Evolutionary conservation across 2,888 invertebrate species (phyloP).

Genomic region (Caenorhabditis sp.): DNA sequence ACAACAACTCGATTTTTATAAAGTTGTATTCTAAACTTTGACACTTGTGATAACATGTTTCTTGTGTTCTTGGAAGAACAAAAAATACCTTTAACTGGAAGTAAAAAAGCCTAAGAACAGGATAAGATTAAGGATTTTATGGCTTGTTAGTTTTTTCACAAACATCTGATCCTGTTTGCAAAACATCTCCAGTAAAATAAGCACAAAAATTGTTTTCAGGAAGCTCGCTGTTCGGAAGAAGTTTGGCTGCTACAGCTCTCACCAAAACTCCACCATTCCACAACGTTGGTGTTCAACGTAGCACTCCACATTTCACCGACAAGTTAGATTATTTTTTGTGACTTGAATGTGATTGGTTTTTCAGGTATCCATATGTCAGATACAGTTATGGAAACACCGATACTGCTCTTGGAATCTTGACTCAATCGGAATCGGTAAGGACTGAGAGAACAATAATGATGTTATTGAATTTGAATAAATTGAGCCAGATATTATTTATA

Average conservation of each 20-base stretch:
- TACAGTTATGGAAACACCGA: slow-evolving; percentile 61
- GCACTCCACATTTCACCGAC: slow-evolving; percentile 67
- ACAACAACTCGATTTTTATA: slow-evolving; percentile 8
- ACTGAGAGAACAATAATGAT: too few relatives aligned
- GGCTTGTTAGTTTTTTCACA: too few relatives aligned
- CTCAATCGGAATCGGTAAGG: slow-evolving; percentile 67
- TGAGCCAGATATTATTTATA: too few relatives aligned
- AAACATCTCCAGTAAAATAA: too few relatives aligned
- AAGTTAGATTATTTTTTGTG: slow-evolving; percentile 29
- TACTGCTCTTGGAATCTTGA: slow-evolving; percentile 58
- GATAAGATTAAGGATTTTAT: too few relatives aligned
- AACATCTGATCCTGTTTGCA: too few relatives aligned
- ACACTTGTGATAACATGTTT: too few relatives aligned
- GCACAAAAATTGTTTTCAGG: slow-evolving; percentile 51
- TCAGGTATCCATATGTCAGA: slow-evolving; percentile 65
- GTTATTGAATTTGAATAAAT: too few relatives aligned
- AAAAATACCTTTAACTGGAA: too few relatives aligned
- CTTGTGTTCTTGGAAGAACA: too few relatives aligned
- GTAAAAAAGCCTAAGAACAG: too few relatives aligned
- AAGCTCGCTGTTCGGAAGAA: slow-evolving; percentile 65
- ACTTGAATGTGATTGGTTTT: background rate
- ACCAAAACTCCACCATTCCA: slow-evolving; percentile 65
- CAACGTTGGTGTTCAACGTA: slow-evolving; percentile 69
- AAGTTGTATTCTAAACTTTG: background rate
- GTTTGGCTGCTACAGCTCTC: slow-evolving; percentile 61